Evolutionary conservation across 2,113 vertebrate species (phyloP).

Genomic region (Eira barbara): DNA sequence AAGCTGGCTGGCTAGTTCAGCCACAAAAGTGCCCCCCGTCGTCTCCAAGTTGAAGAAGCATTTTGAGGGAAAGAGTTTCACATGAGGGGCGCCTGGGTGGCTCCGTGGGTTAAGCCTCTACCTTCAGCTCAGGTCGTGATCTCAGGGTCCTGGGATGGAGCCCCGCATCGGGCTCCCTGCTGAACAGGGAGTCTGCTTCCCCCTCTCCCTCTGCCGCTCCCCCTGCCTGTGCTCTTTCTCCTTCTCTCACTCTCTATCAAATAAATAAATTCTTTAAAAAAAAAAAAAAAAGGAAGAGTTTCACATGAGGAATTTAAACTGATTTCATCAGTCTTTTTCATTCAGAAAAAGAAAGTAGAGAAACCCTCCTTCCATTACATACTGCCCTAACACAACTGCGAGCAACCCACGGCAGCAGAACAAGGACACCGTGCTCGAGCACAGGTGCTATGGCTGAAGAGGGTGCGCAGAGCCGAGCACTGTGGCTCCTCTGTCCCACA

Average conservation of each 20-base stretch:
- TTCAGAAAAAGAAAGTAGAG: neutral
- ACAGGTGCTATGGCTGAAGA: fast-evolving
- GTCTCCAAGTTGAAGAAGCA: neutral
- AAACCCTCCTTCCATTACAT: fast-evolving
- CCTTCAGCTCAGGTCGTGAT: too few species aligned
- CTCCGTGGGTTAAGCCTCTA: too few species aligned
- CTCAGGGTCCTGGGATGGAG: too few species aligned
- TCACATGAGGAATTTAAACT: neutral
- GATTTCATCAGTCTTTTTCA: neutral
- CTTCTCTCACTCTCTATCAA: too few species aligned
- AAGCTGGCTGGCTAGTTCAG: neutral
- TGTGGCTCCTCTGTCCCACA: fast-evolving
- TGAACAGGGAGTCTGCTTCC: too few species aligned
- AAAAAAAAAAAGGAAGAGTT: too few species aligned
- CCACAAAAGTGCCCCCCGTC: fast-evolving
- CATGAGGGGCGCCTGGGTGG: too few species aligned
- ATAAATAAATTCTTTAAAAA: too few species aligned
- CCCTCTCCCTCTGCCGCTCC: too few species aligned
- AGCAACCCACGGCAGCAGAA: fast-evolving
- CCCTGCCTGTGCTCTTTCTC: too few species aligned
- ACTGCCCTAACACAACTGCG: fast-evolving
- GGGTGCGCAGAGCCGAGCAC: fast-evolving
- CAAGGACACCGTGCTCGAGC: fast-evolving
- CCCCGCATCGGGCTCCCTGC: too few species aligned
- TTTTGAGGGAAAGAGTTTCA: neutral